These are phyloP conservation scores for Drosophila kohkoa DNA, from an alignment of 1,140 invertebrate genomes.

Conservation along the genomic window DNA sequence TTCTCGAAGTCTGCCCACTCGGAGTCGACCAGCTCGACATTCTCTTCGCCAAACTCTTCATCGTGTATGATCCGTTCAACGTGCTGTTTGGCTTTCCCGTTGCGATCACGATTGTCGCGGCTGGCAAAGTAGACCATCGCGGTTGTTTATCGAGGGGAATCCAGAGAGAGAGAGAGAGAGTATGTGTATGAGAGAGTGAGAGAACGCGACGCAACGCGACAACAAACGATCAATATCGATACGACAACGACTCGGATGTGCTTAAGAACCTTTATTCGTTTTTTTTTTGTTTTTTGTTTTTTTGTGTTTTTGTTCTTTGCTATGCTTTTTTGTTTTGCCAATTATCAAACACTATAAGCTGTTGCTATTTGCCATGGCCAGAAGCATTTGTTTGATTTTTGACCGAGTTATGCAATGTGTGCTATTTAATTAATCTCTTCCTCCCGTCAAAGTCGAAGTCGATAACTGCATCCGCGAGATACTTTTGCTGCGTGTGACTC, in stretches of 20 bases:
- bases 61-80: slow-evolving; percentile 80
- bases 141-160: slow-evolving; percentile 23
- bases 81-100: slow-evolving; percentile 58
- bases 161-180: slow-evolving; percentile 22
- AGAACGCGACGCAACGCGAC: slow-evolving; percentile 5
- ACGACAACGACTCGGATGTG: slow-evolving; percentile 24
- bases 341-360: slow-evolving; percentile 20
- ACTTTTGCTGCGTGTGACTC: slow-evolving; percentile 52
- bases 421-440: slow-evolving; percentile 53
- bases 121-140: slow-evolving; percentile 75
- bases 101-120: slow-evolving; percentile 67
- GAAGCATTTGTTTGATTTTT: slow-evolving; percentile 8
- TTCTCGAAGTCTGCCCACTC: slow-evolving; percentile 85
- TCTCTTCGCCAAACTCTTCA: slow-evolving; percentile 84
- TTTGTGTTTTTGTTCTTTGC: slow-evolving; percentile 1
- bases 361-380: slow-evolving; percentile 35
- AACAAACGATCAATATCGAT: slow-evolving; percentile 41
- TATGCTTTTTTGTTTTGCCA: slow-evolving; percentile 12
- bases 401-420: slow-evolving; percentile 42
- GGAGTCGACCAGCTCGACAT: slow-evolving; percentile 83
- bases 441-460: slow-evolving; percentile 24
- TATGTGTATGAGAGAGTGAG: neutral
- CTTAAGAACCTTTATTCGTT: neutral
- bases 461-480: slow-evolving; percentile 31
- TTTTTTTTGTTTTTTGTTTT: neutral